Evolutionary conservation across 1,140 invertebrate species (phyloP), one percentile per base, ranked within the genome.

Genomic region (Drosophila albomicans): DNA sequence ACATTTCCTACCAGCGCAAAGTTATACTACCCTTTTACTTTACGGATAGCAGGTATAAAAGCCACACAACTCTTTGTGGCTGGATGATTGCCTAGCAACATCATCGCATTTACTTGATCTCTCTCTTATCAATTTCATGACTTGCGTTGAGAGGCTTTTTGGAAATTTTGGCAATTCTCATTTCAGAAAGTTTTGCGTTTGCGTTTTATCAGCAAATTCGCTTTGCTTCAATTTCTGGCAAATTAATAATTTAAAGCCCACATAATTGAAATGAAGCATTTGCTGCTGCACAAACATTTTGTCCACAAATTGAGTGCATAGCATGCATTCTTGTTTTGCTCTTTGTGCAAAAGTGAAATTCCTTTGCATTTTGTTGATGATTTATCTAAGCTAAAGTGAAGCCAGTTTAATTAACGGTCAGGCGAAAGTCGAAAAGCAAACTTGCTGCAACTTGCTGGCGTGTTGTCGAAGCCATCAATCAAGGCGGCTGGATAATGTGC

Each of bases 401-500:
- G 28, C 28, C 43, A 25, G 28, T 20, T 62, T 32, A 20, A 62
- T 48, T 7, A 48, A 10, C 28, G 28, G n/a, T 7, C 41, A 43
- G 41, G 15, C 5, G 45, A 48, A 62, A 62, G 45, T 48, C 28
- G 28, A 43, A 43, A 43, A 43, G 5, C 41, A n/a, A 43, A 43
- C 41, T 43, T n/a, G 25, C 13, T 30, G 32, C 45, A 63, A 51
- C 38, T 11, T 59, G 16, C 11, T 35, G 11, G 41, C 11, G 10
- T 10, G 45, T 52, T 25, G 32, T 41, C 13, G 20, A 15, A 5
- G 38, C 49, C 57, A 63, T 75, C 66, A 73, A 71, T 65, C 62
- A 63, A 75, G 57, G 57, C 51, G 10, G 66, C 66, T 64, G 35
- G 45, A 59, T 61, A 49, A 61, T 43, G 59, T 67, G 68, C 58